Base-by-base conservation (phyloP, 1,140 invertebrate genomes). In the Potamilus streckersoni region DNA sequence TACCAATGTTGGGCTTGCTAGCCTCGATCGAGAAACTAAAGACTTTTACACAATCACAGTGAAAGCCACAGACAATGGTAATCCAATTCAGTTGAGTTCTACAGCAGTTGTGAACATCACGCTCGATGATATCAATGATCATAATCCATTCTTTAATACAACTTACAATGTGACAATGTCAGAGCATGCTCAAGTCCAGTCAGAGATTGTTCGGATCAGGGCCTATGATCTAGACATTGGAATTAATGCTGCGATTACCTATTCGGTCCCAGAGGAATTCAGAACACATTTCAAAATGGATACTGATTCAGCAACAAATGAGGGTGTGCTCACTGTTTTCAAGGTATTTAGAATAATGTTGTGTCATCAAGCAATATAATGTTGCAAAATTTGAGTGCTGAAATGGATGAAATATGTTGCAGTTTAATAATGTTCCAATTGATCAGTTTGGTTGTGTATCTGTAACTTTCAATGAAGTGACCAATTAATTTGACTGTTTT, bases 111-210 rank as follows among this genome's bases (percentile, higher is more conserved):
- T 98, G 11, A 97, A 96, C 0, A 95, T 99, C 12, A 95, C 97
- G 17, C 98, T 99, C 83, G 96, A 97, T 86, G 97, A 98, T 89
- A 94, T 95, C 1, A 98, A 99, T 87, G 97, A 99, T 85, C 98
- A 99, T 61, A 55, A 27, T 20, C 75, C 75, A 12, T 61, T 27
- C 31, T 77, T 72, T 63, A 77, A 77, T 31, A n/a, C 60, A n/a
- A 23, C 70, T 2, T 77, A 72, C 70, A 27, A 14, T 14, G 68
- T 77, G 31, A 4, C 56, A 15, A 16, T 77, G 64, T 71, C 69
- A 49, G 75, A 77, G 57, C 27, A 61, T 59, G 57, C 59, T 59
- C 56, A 63, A 15, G 19, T 62, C 67, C 23, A n/a, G 73, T 70
- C 59, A 31, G 75, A 77, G 31, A 27, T 77, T 77, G 75, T 64